Conservation (phyloP, 2,113 vertebrate genomes). For the Dermatemys mawii region DNA sequence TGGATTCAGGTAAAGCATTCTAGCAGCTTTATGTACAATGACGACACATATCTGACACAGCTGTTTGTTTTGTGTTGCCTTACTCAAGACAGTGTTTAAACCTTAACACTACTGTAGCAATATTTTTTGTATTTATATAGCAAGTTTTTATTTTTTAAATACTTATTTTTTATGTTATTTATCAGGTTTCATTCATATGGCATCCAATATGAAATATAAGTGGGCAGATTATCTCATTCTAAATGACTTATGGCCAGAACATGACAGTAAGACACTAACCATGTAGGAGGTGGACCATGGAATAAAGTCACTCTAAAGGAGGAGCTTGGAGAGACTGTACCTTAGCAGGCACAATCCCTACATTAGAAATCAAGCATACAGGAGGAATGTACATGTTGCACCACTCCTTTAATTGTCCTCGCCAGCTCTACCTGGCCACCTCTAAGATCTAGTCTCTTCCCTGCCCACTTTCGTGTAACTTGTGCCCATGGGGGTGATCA, state of each 20-base stretch:
- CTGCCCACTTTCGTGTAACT: not conserved
- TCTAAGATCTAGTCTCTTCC: not conserved
- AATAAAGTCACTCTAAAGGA: not conserved
- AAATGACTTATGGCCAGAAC: not conserved
- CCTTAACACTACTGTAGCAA: not conserved
- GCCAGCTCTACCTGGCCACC: not conserved
- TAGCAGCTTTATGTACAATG: not conserved
- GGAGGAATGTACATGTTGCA: not conserved
- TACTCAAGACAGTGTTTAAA: not conserved
- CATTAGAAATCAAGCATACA: not conserved
- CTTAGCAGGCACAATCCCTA: not conserved
- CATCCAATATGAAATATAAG: not conserved
- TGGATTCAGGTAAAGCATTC: not conserved
- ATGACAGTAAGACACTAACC: not conserved
- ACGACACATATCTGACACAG: not conserved
- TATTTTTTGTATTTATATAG: not conserved
- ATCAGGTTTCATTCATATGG: not conserved
- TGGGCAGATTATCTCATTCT: not conserved
- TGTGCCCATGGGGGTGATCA: too few relatives aligned
- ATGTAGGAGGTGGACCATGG: not conserved
- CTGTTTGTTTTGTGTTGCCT: not conserved
- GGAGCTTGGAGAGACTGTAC: not conserved
- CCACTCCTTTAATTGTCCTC: not conserved
- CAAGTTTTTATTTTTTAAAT: not conserved
- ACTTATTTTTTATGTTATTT: not conserved